Percentiles rank a stretch among this genome's conserved stretches.
Evolutionary conservation across 2,797 vertebrate genomes (phyloP).

Genomic region (Lutjanus campechanus): DNA sequence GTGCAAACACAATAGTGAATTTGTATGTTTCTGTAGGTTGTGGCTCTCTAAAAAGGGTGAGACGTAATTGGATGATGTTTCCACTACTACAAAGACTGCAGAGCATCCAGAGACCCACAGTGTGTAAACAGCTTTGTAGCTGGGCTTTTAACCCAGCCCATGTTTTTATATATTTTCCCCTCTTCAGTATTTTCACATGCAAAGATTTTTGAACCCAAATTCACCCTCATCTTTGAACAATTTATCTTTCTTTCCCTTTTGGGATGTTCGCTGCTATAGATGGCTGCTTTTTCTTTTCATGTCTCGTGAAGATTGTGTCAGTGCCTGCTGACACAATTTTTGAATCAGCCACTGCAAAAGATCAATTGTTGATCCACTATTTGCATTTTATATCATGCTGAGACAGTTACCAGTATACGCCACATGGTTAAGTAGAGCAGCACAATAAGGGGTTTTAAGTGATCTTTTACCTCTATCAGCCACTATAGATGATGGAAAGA

Average conservation of each 20-base stretch:
- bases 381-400: neutral
- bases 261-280: constrained; percentile 3
- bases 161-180: constrained; percentile 7
- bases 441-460: neutral
- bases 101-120: neutral
- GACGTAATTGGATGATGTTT: neutral
- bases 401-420: neutral
- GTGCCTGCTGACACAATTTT: constrained; percentile 5
- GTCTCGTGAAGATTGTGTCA: neutral
- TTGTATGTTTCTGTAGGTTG: neutral
- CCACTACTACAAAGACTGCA: neutral
- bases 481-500: neutral
- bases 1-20: neutral
- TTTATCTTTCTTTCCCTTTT: constrained; percentile 2
- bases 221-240: constrained; percentile 9
- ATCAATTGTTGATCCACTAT: constrained; percentile 2
- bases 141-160: neutral
- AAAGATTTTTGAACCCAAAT: constrained; percentile 13
- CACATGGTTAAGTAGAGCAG: neutral
- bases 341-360: neutral
- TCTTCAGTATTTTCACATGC: neutral
- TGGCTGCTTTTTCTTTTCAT: constrained; percentile 11
- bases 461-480: neutral
- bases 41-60: neutral
- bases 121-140: constrained; percentile 1